Evolutionary conservation across 2,888 invertebrate species (phyloP), one percentile per base, ranked within the genome.

Genomic region (Adineta ricciae): DNA sequence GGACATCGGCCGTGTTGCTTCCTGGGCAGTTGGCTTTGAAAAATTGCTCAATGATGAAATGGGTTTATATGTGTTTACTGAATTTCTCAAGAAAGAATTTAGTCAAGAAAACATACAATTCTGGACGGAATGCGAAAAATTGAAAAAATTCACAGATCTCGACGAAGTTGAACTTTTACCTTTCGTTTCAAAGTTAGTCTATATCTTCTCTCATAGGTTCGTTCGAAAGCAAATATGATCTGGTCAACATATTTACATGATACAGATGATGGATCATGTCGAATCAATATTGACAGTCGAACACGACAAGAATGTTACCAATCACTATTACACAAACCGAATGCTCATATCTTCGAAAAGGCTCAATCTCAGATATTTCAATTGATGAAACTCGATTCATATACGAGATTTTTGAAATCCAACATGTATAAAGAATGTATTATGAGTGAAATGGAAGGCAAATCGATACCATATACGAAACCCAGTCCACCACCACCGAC

Each of bases 331-430:
- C 90, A 90, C 50, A 78, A 38, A 78, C 91, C 93, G 0, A 92
- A 93, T 14, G 92, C 92, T 52, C 93, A 93, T 88, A 92, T 96
- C 56, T 96, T 96, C 91, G 92, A 93, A 85, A 89, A 90, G 56
- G 91, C 92, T n/a, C 92, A 92, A 88, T 89, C 90, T 87, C 92
- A 92, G 49, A 85, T 85, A 84, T 97, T 96, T 92, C 96, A 96
- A 92, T 92, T 99, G 90, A 96, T 99, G 95, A 97, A 97, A 91
- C 97, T 97, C 91, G 99, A 99, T 92, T 96, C 96, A 91, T 99
- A 97, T 92, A 95, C 96, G 84, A 93, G 97, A 85, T 93, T 93
- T 89, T 92, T 95, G 56, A 93, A 93, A 89, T 96, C 96, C 0
- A 94, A 94, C 86, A 92, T 95, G 86, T 97, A 96, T 92, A 95